Conservation (phyloP, 92 coral and sea anemone species). For the Actinostola sp. region DNA sequence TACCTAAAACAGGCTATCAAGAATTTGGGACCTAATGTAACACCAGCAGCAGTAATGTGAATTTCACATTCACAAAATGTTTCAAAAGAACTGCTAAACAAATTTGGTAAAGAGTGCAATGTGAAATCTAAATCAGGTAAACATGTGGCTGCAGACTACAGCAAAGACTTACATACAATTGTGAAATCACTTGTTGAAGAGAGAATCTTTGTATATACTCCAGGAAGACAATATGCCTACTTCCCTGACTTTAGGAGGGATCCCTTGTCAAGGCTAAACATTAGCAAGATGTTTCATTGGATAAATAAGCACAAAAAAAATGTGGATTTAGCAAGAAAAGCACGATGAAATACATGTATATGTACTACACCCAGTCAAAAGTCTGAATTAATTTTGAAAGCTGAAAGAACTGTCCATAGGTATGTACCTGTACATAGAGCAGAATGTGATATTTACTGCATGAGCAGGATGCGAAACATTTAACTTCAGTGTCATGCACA, state of each 20-base stretch:
- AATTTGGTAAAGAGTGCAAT: constrained; percentile 29
- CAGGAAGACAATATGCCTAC: constrained; percentile 43
- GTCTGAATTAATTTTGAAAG: too few species aligned
- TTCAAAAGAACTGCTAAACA: constrained; percentile 31
- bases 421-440: too few species aligned
- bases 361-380: too few species aligned
- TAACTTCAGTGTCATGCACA: too few species aligned
- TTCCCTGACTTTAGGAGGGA: constrained; percentile 33
- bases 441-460: too few species aligned
- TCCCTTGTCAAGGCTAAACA: constrained; percentile 40
- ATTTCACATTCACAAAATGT: constrained; percentile 40
- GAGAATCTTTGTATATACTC: constrained; percentile 17
- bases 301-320: constrained; percentile 57
- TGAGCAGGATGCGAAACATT: too few species aligned
- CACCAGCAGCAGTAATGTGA: constrained; percentile 34
- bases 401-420: too few species aligned
- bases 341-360: constrained; percentile 17
- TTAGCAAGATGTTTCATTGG: constrained; percentile 53
- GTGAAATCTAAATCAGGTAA: constrained; percentile 47
- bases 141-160: constrained; percentile 30
- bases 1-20: constrained; percentile 38
- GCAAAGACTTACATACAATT: constrained; percentile 49
- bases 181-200: constrained; percentile 41
- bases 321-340: constrained; percentile 42
- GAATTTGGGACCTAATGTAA: constrained; percentile 55